A percentile compares a stretch with the other conserved stretches of the same genome.
These are phyloP conservation scores for Hipparchia semele DNA, from an alignment of 2,888 invertebrate genomes.

Conservation along the genomic window DNA sequence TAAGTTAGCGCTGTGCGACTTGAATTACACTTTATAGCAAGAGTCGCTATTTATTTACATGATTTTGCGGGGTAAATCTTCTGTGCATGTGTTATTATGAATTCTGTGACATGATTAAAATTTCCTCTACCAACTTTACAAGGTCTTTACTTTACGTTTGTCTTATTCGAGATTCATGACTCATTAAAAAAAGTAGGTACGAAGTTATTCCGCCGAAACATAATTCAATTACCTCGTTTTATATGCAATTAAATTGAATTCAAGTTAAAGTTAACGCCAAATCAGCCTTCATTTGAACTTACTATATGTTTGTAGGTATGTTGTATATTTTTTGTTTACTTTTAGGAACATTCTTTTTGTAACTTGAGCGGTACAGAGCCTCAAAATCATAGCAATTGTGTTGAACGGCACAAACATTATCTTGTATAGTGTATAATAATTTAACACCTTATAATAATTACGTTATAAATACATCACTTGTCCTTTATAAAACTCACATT, in stretches of 20 bases:
- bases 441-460: constrained; percentile 4
- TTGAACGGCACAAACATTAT: constrained; percentile 21
- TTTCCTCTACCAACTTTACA: no score
- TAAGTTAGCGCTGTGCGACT: no score
- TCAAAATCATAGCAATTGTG: constrained; percentile 18
- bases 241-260: neutral
- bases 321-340: neutral
- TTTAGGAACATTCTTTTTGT: constrained; percentile 28
- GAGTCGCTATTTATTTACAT: no score
- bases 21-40: no score
- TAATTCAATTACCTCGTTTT: neutral
- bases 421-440: constrained; percentile 9
- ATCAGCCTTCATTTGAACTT: constrained; percentile 14
- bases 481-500: constrained; percentile 54
- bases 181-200: neutral
- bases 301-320: neutral
- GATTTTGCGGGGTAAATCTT: no score
- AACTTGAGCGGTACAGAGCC: constrained; percentile 24
- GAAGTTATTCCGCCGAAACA: neutral
- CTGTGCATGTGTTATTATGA: no score
- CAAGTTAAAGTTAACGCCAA: neutral
- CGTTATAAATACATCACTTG: constrained; percentile 46
- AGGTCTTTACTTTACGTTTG: no score
- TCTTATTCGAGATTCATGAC: no score
- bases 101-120: no score